phyloP scores from a whole-genome alignment of 1,140 invertebrate genomes.

The Cepaea nemoralis region DNA sequence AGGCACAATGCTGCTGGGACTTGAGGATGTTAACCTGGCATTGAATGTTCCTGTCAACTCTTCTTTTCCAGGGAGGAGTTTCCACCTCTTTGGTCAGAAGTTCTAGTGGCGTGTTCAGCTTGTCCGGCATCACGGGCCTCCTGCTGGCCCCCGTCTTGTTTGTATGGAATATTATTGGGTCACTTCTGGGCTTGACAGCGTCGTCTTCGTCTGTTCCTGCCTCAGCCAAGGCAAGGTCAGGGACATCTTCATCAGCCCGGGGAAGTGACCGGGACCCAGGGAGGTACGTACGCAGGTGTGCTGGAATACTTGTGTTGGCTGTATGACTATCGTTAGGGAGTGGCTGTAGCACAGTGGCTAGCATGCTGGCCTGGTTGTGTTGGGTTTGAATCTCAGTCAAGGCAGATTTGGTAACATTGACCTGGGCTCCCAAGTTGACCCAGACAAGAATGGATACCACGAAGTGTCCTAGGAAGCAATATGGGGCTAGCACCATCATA shows the following conservation, averaged over 20 bases:
- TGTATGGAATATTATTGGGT: conserved; percentile 25
- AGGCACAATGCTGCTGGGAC: too few species aligned
- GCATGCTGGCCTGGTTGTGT: too few species aligned
- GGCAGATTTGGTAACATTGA: too few species aligned
- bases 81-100: conserved; percentile 22
- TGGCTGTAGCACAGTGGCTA: too few species aligned
- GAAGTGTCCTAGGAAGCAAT: too few species aligned
- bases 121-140: conserved; percentile 19
- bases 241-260: neutral
- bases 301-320: too few species aligned
- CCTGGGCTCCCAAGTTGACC: too few species aligned
- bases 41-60: neutral
- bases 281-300: too few species aligned
- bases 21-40: neutral
- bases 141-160: conserved; percentile 27
- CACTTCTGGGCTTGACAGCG: neutral
- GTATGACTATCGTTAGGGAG: too few species aligned
- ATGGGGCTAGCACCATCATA: too few species aligned
- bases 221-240: neutral
- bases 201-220: neutral
- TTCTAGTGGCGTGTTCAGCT: neutral
- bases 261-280: conserved; percentile 16
- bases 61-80: conserved; percentile 6
- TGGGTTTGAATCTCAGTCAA: too few species aligned
- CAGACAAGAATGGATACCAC: too few species aligned